phyloP scores from a whole-genome alignment of 2,797 vertebrate species.

The Acridotheres tristis region DNA sequence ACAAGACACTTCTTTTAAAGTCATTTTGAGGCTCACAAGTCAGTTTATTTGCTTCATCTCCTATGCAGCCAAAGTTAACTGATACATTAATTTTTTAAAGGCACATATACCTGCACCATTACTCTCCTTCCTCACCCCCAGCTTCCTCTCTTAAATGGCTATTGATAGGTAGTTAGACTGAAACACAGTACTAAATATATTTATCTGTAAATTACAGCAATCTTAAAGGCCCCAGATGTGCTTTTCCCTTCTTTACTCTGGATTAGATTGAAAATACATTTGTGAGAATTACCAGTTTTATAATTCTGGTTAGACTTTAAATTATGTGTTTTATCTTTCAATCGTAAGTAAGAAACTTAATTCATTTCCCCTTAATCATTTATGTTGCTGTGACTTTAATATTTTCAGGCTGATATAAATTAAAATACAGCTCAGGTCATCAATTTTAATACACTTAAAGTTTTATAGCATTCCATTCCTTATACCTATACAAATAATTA shows the following conservation, averaged over 20 bases:
- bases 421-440: background rate
- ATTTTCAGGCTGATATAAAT: background rate
- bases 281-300: background rate
- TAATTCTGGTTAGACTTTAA: background rate
- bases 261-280: background rate
- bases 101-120: background rate
- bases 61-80: background rate
- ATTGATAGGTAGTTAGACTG: background rate
- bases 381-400: background rate
- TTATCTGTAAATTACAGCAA: background rate
- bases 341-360: background rate
- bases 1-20: background rate
- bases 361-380: background rate
- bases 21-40: background rate
- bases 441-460: background rate
- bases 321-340: background rate
- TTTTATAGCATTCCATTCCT: background rate
- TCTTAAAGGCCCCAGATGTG: background rate
- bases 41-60: background rate
- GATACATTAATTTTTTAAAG: background rate
- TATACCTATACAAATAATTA: background rate
- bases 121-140: fast-evolving
- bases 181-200: background rate
- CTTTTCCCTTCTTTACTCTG: background rate
- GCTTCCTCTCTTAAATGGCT: background rate